A percentile compares a stretch with the other conserved stretches of the same genome.
phyloP scores from a whole-genome alignment of 2,797 vertebrate genomes.

The Poecilia wingei region DNA sequence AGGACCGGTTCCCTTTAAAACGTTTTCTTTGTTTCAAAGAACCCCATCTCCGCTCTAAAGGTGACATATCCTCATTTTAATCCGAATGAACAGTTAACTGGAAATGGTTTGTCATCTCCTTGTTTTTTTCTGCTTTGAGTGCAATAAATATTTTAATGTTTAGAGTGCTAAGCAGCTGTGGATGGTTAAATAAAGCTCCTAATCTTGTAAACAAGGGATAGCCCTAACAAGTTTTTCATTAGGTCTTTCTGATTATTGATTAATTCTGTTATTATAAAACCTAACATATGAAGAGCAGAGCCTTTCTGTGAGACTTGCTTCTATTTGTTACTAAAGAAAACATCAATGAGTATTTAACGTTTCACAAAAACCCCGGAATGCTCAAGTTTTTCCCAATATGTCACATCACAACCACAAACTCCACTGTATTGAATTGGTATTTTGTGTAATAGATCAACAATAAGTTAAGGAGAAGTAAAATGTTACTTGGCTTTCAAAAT shows the following conservation, averaged over 20 bases:
- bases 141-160: constrained; percentile 8
- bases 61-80: constrained; percentile 5
- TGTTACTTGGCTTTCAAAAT: not conserved
- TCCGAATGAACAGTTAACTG: not conserved
- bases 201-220: not conserved
- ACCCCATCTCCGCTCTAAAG: not conserved
- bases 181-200: not conserved
- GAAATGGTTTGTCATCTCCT: not conserved
- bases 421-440: not conserved
- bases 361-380: not conserved
- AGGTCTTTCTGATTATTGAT: not conserved
- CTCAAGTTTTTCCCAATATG: not conserved
- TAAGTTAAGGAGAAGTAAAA: not conserved
- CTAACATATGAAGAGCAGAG: not conserved
- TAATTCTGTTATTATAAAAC: not conserved
- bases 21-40: not conserved
- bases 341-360: not conserved
- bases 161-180: not conserved
- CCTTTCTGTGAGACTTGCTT: not conserved
- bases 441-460: not conserved
- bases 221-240: not conserved
- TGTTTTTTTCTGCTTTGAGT: constrained; percentile 1
- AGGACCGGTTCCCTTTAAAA: not conserved
- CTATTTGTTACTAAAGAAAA: not conserved
- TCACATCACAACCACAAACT: not conserved